phyloP scores from a whole-genome alignment of 2,113 vertebrate species.

The Noctilio leporinus region DNA sequence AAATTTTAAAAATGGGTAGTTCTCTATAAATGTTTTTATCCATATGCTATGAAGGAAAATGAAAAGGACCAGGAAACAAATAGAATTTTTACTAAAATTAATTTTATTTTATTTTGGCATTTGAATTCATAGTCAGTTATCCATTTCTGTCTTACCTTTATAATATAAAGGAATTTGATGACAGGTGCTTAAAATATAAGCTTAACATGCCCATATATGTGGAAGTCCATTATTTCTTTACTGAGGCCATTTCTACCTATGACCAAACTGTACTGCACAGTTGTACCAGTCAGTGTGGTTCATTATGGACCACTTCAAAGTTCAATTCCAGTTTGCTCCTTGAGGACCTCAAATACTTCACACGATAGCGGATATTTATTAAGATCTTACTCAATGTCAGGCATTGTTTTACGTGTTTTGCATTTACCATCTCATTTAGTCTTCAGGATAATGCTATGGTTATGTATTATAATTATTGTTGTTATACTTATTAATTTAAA shows the following conservation, averaged over 20 bases:
- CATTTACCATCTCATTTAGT: not conserved
- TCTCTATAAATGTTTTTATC: not conserved
- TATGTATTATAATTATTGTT: not conserved
- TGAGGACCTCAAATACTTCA: not conserved
- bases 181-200: not conserved
- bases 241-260: not conserved
- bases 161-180: not conserved
- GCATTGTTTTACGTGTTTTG: not conserved
- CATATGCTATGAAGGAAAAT: not conserved
- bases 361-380: not conserved
- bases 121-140: not conserved
- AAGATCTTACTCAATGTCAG: not conserved
- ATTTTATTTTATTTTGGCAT: slow-evolving; percentile 14
- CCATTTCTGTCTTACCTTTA: not conserved
- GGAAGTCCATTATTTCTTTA: not conserved
- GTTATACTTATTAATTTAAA: not conserved
- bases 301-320: not conserved
- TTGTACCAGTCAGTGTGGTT: not conserved
- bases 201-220: not conserved
- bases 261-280: not conserved
- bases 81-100: not conserved
- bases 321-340: not conserved
- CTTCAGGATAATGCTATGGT: not conserved
- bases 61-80: not conserved
- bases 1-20: not conserved